Evolutionary conservation across 2,888 invertebrate genomes (phyloP), one percentile per base, ranked within the genome.

Genomic region (Pammene fasciana): DNA sequence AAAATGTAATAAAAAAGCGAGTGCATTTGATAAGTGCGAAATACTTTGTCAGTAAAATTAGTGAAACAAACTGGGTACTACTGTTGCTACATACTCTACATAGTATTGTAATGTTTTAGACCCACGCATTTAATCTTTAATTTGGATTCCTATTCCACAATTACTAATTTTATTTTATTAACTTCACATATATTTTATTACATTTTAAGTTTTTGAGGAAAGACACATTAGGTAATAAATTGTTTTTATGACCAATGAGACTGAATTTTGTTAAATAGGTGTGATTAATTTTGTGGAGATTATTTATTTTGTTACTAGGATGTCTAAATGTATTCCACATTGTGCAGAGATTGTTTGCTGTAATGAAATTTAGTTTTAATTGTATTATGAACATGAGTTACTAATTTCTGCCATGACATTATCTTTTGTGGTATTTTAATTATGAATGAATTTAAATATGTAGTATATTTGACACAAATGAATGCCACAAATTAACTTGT

Each of bases 191-290:
- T 65, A 54, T 60, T 48, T 65, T 60, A 52, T 57, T 74, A 74
- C 77, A 77, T 78, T 74, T 75, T 74, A 83, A 78, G 87, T 86
- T 87, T 72, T 90, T 88, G 86, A 89, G 86, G 85, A 86, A 86
- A 86, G 88, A 86, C 82, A 81, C 77, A 80, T 75, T 76, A 79
- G 79, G 77, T 80, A 79, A 78, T 78, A 82, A 83, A 83, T 82
- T 81, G 75, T 79, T 84, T 88, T 89, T 86, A 84, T 85, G 83
- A 88, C 86, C 84, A 86, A 92, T 91, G 90, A 92, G 92, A 92
- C 92, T 92, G 92, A 92, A 90, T 91, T 70, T 91, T 89, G 88
- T 90, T 89, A 87, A 87, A 84, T 79, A 79, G 82, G 86, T 85
- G 85, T 80, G 78, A 82, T 86, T 85, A 79, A 78, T 76, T 75